Evolutionary conservation across 2,113 vertebrate species (phyloP).

Genomic region (Ursus arctos): DNA sequence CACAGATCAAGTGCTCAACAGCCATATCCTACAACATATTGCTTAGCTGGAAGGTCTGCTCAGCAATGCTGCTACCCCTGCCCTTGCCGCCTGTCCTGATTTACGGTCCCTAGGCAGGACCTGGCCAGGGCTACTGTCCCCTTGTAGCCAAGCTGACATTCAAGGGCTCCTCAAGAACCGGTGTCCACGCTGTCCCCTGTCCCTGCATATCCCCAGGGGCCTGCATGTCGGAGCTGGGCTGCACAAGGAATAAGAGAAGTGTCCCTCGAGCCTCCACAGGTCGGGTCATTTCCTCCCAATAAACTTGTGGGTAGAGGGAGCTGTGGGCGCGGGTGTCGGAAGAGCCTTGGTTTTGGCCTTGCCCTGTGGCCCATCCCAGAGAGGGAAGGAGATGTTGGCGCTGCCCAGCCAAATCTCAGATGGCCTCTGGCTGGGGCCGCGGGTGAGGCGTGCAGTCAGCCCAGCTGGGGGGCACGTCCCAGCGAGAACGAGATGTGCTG

Average conservation of each 20-base stretch:
- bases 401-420: neutral
- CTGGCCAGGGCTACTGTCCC: accelerated
- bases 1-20: neutral
- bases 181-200: neutral
- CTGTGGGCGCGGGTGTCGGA: neutral
- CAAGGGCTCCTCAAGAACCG: neutral
- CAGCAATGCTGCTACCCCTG: neutral
- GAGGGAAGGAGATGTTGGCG: neutral
- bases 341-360: too few relatives aligned
- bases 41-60: neutral
- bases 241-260: neutral
- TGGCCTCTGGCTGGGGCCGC: neutral
- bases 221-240: neutral
- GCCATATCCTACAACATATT: neutral
- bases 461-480: neutral
- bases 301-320: neutral
- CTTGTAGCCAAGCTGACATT: neutral
- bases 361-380: neutral
- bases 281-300: neutral
- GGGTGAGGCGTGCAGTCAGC: neutral
- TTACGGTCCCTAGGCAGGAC: accelerated
- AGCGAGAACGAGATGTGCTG: neutral
- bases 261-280: too few relatives aligned
- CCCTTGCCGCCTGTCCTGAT: too few relatives aligned
- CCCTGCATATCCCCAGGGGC: neutral